Evolutionary conservation across 2,888 invertebrate genomes (phyloP), one percentile per base, ranked within the genome.

Genomic region (Drosophila bunnanda): DNA sequence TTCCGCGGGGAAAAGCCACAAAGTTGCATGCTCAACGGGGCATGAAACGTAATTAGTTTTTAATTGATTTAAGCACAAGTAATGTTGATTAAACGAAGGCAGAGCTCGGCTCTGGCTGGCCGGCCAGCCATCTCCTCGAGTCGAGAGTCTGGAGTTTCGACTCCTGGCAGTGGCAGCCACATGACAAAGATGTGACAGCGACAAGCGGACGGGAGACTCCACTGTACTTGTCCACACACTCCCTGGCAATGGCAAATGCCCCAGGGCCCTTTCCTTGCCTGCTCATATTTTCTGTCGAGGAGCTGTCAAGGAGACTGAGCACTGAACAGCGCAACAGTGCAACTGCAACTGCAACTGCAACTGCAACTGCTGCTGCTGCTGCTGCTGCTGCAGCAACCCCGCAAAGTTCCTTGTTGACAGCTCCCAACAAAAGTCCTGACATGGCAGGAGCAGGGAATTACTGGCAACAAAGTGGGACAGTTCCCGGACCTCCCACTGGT

Each of bases 41-140:
- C 81, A 85, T 78, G 78, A 81, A 87, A 84, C 75, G 85, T 88
- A 86, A 86, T 86, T 86, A 86, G 85, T 87, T 84, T 72, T 87
- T 88, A 86, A 86, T 88, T 86, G 85, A 88, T 86, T 86, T 87
- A 86, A 86, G 89, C 79, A 81, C 87, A 86, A 86, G 89, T 86
- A 83, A 86, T 88, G 87, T 84, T 86, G 85, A 86, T 86, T 86
- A 86, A 86, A 87, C 70, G 76, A 54, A 74, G 55, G 50, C 54
- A 2, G 30, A 8, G 43, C 50, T n/a, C 9, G 44, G 0, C 25
- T 5, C 64, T 44, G 55, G 17, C 10, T 32, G 57, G 56, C 56
- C 55, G 22, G 50, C 28, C 73, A 57, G 50, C 28, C 73, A 57
- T 65, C 65, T 74, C 66, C 17, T 30, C n/a, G 12, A 46, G 28